Conservation (phyloP, 2,888 invertebrate genomes). For the Dryococelus australis region DNA sequence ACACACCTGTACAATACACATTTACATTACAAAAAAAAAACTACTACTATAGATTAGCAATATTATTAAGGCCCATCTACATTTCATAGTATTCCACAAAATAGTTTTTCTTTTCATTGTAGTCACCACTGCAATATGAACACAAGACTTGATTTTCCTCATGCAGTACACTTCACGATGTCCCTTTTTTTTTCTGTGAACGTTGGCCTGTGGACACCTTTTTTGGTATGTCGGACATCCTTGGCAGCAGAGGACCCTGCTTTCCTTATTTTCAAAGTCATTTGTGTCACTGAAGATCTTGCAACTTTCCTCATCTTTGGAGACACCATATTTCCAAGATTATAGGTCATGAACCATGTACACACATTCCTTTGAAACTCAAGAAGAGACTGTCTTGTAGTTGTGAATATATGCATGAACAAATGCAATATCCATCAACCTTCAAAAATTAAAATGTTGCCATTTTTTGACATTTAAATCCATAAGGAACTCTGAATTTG, state of each 20-base stretch:
- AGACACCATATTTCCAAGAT: not conserved
- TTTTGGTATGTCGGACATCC: not conserved
- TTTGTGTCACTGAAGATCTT: not conserved
- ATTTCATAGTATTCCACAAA: not conserved
- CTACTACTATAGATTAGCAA: too few relatives aligned
- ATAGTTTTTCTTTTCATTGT: not conserved
- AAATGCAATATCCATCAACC: conserved; percentile 34
- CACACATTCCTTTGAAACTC: conserved; percentile 7
- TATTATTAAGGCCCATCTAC: too few relatives aligned
- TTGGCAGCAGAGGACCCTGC: not conserved
- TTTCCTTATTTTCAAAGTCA: not conserved
- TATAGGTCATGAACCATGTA: not conserved
- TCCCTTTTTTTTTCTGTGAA: not conserved
- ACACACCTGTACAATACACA: too few relatives aligned
- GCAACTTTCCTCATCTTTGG: not conserved
- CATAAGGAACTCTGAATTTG: not conserved
- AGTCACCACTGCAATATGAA: not conserved
- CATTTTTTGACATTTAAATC: conserved; percentile 30
- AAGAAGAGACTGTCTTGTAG: conserved; percentile 21
- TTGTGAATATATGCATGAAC: conserved; percentile 33
- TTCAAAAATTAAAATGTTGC: conserved; percentile 33
- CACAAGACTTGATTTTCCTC: not conserved
- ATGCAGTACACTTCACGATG: not conserved
- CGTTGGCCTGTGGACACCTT: not conserved
- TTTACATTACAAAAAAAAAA: too few relatives aligned